phyloP scores from a whole-genome alignment of 2,888 invertebrate genomes.

The Mythimna loreyi region DNA sequence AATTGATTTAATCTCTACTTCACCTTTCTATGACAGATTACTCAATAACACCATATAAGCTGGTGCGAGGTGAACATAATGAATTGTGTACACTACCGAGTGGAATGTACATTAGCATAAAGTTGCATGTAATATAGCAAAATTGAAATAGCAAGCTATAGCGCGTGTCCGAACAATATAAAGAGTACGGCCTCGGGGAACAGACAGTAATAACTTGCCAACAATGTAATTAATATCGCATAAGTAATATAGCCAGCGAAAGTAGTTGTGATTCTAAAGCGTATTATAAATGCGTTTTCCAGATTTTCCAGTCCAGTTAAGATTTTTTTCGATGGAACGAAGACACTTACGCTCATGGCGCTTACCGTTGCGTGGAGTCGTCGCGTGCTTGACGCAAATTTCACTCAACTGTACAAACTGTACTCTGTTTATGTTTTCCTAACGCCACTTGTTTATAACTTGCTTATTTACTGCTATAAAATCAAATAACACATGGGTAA shows the following conservation, averaged over 20 bases:
- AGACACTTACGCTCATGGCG: conserved; percentile 82
- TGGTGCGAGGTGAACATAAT: conserved; percentile 27
- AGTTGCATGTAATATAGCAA: conserved; percentile 42
- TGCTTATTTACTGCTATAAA: conserved; percentile 24
- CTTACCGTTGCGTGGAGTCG: conserved; percentile 81
- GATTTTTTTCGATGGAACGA: conserved; percentile 76
- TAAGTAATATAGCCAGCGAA: conserved; percentile 81
- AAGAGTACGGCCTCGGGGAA: conserved; percentile 38
- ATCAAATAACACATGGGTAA: conserved; percentile 1
- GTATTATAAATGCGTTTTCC: conserved; percentile 81
- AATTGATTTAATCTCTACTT: conserved; percentile 46
- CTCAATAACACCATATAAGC: conserved; percentile 25
- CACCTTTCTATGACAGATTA: conserved; percentile 42
- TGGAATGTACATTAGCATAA: conserved; percentile 58
- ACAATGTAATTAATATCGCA: conserved; percentile 79
- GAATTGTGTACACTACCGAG: conserved; percentile 37
- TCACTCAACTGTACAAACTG: conserved; percentile 72
- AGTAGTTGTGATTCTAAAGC: conserved; percentile 84
- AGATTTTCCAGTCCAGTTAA: conserved; percentile 83
- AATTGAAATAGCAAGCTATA: conserved; percentile 45
- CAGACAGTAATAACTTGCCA: conserved; percentile 67
- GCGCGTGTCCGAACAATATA: conserved; percentile 64
- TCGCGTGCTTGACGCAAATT: conserved; percentile 83
- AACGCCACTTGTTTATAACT: conserved; percentile 34
- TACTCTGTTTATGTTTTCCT: conserved; percentile 64